These are phyloP conservation scores for Cephus pygmeus DNA, from an alignment of 2,888 invertebrate species.

Conservation along the genomic window DNA sequence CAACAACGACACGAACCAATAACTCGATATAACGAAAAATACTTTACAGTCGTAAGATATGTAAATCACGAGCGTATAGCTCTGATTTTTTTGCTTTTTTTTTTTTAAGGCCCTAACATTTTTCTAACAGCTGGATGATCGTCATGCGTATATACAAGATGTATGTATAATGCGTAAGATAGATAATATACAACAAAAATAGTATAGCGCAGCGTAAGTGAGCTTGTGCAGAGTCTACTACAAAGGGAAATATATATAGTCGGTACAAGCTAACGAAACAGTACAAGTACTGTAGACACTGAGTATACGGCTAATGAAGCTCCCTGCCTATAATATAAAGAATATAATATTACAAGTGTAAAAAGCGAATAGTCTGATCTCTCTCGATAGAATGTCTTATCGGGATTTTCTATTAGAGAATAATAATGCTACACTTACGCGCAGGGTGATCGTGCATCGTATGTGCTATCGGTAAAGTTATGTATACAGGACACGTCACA, in stretches of 20 bases:
- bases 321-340: neutral
- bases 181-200: no score
- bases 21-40: neutral
- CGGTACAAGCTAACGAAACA: neutral
- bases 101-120: neutral
- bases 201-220: no score
- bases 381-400: neutral
- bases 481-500: neutral
- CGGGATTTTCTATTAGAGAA: neutral
- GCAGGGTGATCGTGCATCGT: neutral
- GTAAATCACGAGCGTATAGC: neutral
- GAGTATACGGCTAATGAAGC: neutral
- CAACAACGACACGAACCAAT: neutral
- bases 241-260: neutral
- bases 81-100: no score
- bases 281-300: neutral
- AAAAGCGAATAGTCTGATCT: neutral
- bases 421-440: neutral
- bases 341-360: neutral
- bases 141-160: neutral
- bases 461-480: neutral
- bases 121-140: neutral
- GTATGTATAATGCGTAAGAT: neutral
- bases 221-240: neutral
- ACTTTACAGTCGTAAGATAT: neutral